Base-by-base conservation (phyloP, 2,113 vertebrate species). In the Hirundichthys speculiger region DNA sequence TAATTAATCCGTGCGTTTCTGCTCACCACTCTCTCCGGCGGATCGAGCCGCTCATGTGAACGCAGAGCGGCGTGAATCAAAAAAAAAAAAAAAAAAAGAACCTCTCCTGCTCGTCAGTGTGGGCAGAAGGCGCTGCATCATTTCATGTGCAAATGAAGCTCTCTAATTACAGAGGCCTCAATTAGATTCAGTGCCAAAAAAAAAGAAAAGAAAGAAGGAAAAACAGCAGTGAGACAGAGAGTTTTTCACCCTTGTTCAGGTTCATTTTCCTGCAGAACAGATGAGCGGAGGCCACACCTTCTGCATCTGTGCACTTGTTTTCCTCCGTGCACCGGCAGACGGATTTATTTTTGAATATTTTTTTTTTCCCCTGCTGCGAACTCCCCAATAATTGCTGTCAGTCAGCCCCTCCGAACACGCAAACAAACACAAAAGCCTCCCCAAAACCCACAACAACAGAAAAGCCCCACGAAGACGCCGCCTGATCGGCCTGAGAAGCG, bases 301-400 rank as follows among this genome's bases (percentile, higher is more conserved):
- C 20, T 64, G 39, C 40, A 14, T 39, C 14, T 50, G n/a, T 67
- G 60, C 21, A 13, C 20, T 10, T 55, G 24, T 25, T 20, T 24
- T 34, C 20, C 9, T 69, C 2, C 34, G 42, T 64, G 24, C 53
- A 41, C 38, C 6, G 18, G 43, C 47, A 13, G 38, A 38, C 38
- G 15, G 13, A 24, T 59, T 43, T 51, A 24, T 54, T 52, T 66
- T 8, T 51, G 30, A 59, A 34, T 57, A 39, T 60, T 20, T 51
- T 34, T 27, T 3, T 7, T 10, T 34, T 34, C 6, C 43, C 67
- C 77, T 70, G 20, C 4, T 41, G 47, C 71, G 77, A 82, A 78
- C 80, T 64, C 71, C 48, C 47, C 71, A 49, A 79, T 80, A 82
- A 87, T 77, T 81, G 77, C 83, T 80, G 85, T 83, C 85, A 87